These are phyloP conservation scores for Mus pahari DNA, from an alignment of 2,113 vertebrate species.

Conservation along the genomic window DNA sequence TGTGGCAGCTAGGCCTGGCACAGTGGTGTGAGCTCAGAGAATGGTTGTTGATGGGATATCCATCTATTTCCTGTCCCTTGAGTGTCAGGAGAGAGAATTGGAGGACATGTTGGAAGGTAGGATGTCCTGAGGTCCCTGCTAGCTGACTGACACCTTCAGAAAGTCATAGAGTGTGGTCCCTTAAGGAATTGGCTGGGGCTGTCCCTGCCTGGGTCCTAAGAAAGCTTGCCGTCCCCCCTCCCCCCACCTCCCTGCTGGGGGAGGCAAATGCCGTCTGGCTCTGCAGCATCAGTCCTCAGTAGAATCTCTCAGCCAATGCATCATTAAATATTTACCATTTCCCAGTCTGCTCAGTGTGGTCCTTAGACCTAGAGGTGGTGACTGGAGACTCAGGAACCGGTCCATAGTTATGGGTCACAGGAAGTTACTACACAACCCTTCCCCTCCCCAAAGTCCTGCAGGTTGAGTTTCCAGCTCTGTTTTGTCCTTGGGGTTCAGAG, in stretches of 20 bases:
- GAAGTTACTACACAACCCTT: background rate
- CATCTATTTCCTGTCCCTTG: background rate
- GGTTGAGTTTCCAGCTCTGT: background rate
- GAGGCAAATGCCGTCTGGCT: constrained; percentile 28
- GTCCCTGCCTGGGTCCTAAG: background rate
- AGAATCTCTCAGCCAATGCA: constrained; percentile 10
- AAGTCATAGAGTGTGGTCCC: background rate
- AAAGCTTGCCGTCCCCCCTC: background rate
- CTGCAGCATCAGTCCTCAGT: background rate
- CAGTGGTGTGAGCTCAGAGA: background rate
- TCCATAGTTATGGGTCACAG: constrained; percentile 25
- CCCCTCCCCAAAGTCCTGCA: background rate
- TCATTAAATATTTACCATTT: constrained; percentile 71
- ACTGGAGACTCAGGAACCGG: background rate
- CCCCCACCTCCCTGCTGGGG: background rate
- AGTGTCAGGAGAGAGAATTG: background rate
- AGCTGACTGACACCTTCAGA: background rate
- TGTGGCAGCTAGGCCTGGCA: background rate
- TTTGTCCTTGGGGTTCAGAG: background rate
- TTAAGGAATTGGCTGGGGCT: background rate
- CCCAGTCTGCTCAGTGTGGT: constrained; percentile 39
- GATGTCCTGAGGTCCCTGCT: background rate
- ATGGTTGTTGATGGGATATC: background rate
- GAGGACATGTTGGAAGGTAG: background rate
- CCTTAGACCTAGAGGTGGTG: constrained; percentile 22